phyloP scores from a whole-genome alignment of 2,113 vertebrate genomes.

The Ursus arctos region DNA sequence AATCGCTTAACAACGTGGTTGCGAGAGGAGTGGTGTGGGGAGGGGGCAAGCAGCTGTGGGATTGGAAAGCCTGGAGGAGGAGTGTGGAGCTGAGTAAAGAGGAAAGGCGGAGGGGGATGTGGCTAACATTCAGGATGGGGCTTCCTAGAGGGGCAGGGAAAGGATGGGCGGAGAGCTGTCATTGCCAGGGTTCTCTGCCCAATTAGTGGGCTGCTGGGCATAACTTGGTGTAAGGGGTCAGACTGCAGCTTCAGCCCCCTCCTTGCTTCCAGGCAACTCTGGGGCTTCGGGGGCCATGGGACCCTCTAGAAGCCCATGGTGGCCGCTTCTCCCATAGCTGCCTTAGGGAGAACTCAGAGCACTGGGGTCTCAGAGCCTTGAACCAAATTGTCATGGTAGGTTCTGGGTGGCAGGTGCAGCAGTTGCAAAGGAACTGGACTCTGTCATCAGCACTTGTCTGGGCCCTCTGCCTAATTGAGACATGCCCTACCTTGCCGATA shows the following conservation, averaged over 20 bases:
- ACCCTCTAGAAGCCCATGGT: neutral
- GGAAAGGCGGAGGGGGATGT: neutral
- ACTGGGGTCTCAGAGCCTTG: neutral
- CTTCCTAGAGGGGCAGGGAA: slow-evolving; percentile 27
- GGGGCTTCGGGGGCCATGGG: neutral
- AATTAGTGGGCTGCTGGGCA: neutral
- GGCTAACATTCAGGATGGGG: neutral
- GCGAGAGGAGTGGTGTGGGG: slow-evolving; percentile 42
- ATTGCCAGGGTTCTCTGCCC: neutral
- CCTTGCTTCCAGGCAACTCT: neutral
- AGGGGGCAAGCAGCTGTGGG: slow-evolving; percentile 66
- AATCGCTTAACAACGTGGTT: slow-evolving; percentile 55
- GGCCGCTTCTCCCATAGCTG: neutral
- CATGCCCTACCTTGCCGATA: neutral
- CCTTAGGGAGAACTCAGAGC: neutral
- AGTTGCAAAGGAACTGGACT: neutral
- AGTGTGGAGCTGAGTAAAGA: slow-evolving; percentile 60
- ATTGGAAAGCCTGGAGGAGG: slow-evolving; percentile 62
- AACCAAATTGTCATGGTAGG: slow-evolving; percentile 34
- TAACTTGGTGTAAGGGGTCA: slow-evolving; percentile 44
- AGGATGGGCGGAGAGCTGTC: neutral
- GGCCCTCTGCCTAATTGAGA: slow-evolving; percentile 52
- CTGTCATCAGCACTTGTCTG: neutral
- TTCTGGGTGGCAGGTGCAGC: slow-evolving; percentile 9
- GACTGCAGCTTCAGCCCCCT: neutral